Evolutionary conservation across 2,113 vertebrate genomes (phyloP).

Genomic region (Pollimyrus isidori): DNA sequence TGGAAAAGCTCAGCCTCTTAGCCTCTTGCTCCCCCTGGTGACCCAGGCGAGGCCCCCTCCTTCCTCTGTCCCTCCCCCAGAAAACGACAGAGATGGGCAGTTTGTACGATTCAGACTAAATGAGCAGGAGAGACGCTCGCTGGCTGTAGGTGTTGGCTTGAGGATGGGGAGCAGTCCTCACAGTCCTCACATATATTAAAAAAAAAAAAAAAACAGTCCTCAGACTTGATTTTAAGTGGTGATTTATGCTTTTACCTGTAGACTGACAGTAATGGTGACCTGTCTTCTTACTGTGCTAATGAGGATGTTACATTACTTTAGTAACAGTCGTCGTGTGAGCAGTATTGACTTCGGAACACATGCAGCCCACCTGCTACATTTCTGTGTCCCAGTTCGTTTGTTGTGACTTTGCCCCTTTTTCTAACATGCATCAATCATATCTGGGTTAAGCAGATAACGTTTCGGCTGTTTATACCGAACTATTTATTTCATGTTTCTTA

Average conservation of each 20-base stretch:
- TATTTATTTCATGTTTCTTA: constrained; percentile 73
- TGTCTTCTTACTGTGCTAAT: background rate
- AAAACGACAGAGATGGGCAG: background rate
- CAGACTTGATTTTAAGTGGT: background rate
- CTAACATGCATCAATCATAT: constrained; percentile 74
- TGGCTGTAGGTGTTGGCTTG: background rate
- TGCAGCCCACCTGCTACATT: background rate
- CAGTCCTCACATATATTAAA: background rate
- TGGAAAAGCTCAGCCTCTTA: background rate
- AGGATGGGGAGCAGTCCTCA: background rate
- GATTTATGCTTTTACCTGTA: background rate
- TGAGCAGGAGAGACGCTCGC: background rate
- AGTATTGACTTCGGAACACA: background rate
- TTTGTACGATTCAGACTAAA: background rate
- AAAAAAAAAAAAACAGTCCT: background rate
- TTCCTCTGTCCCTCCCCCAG: background rate
- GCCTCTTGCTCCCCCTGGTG: background rate
- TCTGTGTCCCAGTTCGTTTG: constrained; percentile 72
- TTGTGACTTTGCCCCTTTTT: constrained; percentile 67
- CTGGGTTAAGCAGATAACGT: constrained; percentile 65
- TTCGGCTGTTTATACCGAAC: background rate
- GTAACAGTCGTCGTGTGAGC: background rate
- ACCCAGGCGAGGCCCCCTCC: background rate
- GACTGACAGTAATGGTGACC: background rate
- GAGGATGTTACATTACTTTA: background rate